Evolutionary conservation across 2,113 vertebrate genomes (phyloP), one percentile per base, ranked within the genome.

Genomic region (Coptodon rendalli): DNA sequence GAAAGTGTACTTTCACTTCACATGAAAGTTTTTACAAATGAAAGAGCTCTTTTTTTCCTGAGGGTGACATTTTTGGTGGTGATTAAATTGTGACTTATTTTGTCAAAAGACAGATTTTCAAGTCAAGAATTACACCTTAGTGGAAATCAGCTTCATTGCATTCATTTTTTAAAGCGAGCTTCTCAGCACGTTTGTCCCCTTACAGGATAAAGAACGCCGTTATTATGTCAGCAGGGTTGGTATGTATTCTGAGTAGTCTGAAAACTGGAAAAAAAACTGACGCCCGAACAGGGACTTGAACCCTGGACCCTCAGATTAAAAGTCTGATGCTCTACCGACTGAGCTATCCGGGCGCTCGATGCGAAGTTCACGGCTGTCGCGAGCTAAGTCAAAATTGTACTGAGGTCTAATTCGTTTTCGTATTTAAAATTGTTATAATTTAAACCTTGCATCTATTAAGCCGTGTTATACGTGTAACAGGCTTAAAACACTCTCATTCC

Each of bases 301-400:
- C 97, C 98, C 97, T 98, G 97, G 97, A 97, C 97, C 98, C 97
- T 98, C 97, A 98, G 97, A 98, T 98, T 98, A 98, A 98, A 98
- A 99, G 98, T 98, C 97, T 98, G 98, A 98, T 98, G 97, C 97
- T 98, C 97, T 98, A 97, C 98, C 98, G 97, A 98, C 98, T 98
- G 98, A 98, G 98, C 98, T 96, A 96, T 96, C 96, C 96, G 96
- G 96, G 96, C 96, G n/a, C 82, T 68, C 61, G 11, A 5, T 22
- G 10, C 0, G 0, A 2, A 13, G 0, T 0, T 2, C 1, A 38
- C 19, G 11, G 19, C 6, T 68, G 19, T 68, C 19, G 6, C 11
- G 0, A 9, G 0, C 2, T 16, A n/a, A 45, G 1, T 45, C 16
- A 4, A 31, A 5, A 45, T n/a, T 1, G 14, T 45, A 19, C 22